Conservation (phyloP, 2,113 vertebrate genomes). For the Dendrocopos noguchii region DNA sequence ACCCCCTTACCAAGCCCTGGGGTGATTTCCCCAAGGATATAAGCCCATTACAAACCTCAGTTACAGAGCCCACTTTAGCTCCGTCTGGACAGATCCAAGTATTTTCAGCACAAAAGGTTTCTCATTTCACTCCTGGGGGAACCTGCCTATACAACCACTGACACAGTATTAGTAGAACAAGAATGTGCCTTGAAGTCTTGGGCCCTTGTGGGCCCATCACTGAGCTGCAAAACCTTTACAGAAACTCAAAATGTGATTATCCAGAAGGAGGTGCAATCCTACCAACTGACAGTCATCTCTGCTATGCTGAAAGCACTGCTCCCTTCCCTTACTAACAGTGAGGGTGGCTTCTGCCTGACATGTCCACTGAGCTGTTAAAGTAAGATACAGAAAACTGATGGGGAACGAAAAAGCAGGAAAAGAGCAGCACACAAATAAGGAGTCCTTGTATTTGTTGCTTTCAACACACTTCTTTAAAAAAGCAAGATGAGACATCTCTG, state of each 20-base stretch:
- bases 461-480: neutral
- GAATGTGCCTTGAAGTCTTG: conserved; percentile 1
- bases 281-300: neutral
- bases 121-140: neutral
- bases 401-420: neutral
- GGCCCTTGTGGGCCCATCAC: neutral
- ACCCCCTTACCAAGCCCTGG: fast-evolving
- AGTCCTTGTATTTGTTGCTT: neutral
- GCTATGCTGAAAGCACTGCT: neutral
- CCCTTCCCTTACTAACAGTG: neutral
- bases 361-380: neutral
- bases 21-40: neutral
- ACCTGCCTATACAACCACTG: neutral
- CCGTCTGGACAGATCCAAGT: neutral
- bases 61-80: neutral
- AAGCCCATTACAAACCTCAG: neutral
- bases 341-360: neutral
- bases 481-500: neutral
- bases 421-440: neutral
- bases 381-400: neutral
- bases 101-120: neutral
- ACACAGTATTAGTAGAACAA: neutral
- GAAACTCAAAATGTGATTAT: neutral
- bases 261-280: neutral
- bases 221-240: neutral